Conservation (phyloP, 2,888 invertebrate species). For the Drosophila cognata region DNA sequence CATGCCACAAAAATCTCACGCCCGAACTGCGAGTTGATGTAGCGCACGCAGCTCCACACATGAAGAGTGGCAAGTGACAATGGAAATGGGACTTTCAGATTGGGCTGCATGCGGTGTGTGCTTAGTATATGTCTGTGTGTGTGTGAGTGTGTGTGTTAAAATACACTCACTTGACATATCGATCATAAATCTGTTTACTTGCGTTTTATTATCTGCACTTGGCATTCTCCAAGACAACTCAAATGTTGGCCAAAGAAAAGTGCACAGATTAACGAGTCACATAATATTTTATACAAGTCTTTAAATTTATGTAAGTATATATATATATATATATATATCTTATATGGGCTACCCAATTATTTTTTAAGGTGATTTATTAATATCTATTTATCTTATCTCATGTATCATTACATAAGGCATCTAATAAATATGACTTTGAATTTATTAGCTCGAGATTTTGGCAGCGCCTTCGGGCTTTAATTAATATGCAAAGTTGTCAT, state of each 20-base stretch:
- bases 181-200: slow-evolving; percentile 51
- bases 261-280: background rate
- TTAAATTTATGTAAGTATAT: background rate
- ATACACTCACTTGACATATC: slow-evolving; percentile 58
- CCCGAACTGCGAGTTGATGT: slow-evolving; percentile 63
- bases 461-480: too few relatives aligned
- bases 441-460: background rate
- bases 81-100: slow-evolving; percentile 11
- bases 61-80: slow-evolving; percentile 28
- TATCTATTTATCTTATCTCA: background rate
- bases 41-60: slow-evolving; percentile 46
- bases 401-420: too few relatives aligned
- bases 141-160: slow-evolving; percentile 4
- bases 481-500: background rate
- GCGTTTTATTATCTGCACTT: slow-evolving; percentile 35
- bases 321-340: background rate
- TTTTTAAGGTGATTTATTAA: background rate
- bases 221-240: slow-evolving; percentile 11
- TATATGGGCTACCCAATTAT: background rate
- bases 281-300: background rate
- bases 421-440: background rate
- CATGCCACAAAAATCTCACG: slow-evolving; percentile 52
- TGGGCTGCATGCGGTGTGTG: slow-evolving; percentile 13
- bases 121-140: background rate
- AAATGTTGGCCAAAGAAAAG: slow-evolving; percentile 7